Base-by-base conservation (phyloP, 2,113 vertebrate species). In the Epinephelus lanceolatus region DNA sequence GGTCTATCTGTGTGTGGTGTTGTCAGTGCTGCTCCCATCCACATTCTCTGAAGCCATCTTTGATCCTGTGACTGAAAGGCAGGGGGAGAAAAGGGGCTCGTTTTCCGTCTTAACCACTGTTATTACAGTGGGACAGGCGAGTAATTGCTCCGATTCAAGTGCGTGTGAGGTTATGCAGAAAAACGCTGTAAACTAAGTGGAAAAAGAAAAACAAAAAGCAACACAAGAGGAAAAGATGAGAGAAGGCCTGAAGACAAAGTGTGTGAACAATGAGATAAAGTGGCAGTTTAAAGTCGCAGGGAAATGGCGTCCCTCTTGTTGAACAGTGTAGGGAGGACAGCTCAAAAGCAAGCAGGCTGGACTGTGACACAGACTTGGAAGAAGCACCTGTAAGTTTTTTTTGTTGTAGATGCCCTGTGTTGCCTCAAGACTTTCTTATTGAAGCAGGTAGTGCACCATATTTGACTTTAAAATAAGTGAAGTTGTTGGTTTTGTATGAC, bases 51-150 rank as follows among this genome's bases (percentile, higher is more conserved):
- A 0, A 76, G 63, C 57, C 82, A 77, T 89, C 76, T 92, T 86
- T 89, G 74, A 88, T 86, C 56, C 66, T 23, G 33, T 68, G 68
- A 78, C 81, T 79, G 78, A 83, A 67, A 84, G 73, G 73, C 75
- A 18, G 61, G 45, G 8, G 6, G 47, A n/a, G 27, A 51, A 25
- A 61, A 19, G 68, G 65, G 53, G 42, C 66, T 73, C 66, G 63
- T 72, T 89, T 81, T 72, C 80, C 23, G 42, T 78, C 80, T 84
- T 71, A 87, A 81, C 71, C 52, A 77, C 81, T 79, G 74, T 81
- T 81, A 85, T 89, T 87, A 82, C 51, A 71, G 51, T 6, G 14
- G 59, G 21, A 71, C 49, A 72, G 52, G 63, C 18, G 15, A 71
- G 80, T 77, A 82, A 88, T 79, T 76, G 76, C 52, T 30, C 14